These are phyloP conservation scores for Gerris lacustris DNA, from an alignment of 2,888 invertebrate genomes.

Conservation along the genomic window DNA sequence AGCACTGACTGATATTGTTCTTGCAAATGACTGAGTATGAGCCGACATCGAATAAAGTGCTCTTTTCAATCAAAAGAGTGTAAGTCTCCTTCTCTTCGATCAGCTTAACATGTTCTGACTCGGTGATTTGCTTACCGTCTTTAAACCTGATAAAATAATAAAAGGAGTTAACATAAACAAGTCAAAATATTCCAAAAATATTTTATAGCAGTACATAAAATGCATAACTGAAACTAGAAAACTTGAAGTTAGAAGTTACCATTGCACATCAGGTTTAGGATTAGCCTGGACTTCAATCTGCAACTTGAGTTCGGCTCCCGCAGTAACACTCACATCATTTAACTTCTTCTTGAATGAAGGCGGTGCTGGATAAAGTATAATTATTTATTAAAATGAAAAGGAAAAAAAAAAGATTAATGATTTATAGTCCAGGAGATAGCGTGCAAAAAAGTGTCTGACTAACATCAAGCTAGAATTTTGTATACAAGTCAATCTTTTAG, in stretches of 20 bases:
- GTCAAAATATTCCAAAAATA: too few relatives aligned
- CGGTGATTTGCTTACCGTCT: slow-evolving; percentile 66
- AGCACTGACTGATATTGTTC: slow-evolving; percentile 79
- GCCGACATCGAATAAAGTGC: slow-evolving; percentile 66
- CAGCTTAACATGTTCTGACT: slow-evolving; percentile 58
- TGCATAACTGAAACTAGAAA: neutral
- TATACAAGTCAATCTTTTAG: too few relatives aligned
- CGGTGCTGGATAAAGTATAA: slow-evolving; percentile 43
- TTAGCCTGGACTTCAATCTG: slow-evolving; percentile 72
- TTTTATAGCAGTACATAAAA: neutral
- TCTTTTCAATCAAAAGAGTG: slow-evolving; percentile 55
- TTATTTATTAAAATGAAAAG: slow-evolving; percentile 8
- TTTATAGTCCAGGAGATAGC: too few relatives aligned
- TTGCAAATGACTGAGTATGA: slow-evolving; percentile 76
- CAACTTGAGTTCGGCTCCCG: slow-evolving; percentile 61
- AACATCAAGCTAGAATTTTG: too few relatives aligned
- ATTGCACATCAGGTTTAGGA: slow-evolving; percentile 66
- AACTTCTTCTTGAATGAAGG: slow-evolving; percentile 76
- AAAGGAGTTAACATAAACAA: neutral
- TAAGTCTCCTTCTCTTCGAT: slow-evolving; percentile 58
- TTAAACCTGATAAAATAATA: slow-evolving; percentile 48
- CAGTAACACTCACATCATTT: slow-evolving; percentile 57
- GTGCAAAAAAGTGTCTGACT: too few relatives aligned
- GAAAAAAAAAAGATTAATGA: neutral
- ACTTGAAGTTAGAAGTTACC: slow-evolving; percentile 38